A percentile compares a stretch with the other conserved stretches of the same genome.
Conservation (phyloP, 2,888 invertebrate genomes). For the Aporophyla nigra region DNA sequence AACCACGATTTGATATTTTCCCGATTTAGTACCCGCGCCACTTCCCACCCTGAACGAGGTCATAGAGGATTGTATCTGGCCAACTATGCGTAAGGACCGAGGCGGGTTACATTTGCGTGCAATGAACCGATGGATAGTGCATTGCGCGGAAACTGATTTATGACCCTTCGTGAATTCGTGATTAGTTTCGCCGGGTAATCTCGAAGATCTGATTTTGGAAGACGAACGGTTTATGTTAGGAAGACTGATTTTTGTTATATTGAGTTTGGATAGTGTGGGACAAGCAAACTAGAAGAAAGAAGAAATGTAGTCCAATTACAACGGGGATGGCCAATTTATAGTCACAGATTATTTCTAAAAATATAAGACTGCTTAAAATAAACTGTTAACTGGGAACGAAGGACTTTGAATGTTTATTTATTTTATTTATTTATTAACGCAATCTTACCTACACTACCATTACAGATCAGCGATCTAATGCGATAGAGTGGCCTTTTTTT, state of each 20-base stretch:
- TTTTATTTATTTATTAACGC: too few relatives aligned
- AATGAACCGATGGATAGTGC: conserved; percentile 66
- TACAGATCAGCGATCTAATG: too few relatives aligned
- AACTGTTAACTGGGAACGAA: too few relatives aligned
- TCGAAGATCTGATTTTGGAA: conserved; percentile 36
- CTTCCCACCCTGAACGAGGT: background rate
- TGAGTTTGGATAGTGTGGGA: background rate
- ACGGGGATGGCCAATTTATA: background rate
- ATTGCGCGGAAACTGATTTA: conserved; percentile 65
- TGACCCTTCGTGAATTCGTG: conserved; percentile 39
- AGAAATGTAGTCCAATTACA: background rate
- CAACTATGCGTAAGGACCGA: conserved; percentile 66
- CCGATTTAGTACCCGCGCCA: background rate
- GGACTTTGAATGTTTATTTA: too few relatives aligned
- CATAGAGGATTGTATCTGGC: conserved; percentile 34
- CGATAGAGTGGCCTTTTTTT: too few relatives aligned
- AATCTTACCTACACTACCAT: too few relatives aligned
- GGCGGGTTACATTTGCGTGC: conserved; percentile 62
- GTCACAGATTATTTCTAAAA: background rate
- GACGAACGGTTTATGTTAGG: background rate
- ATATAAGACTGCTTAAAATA: background rate
- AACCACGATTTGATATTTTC: background rate
- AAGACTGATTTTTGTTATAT: background rate
- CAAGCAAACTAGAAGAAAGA: background rate
- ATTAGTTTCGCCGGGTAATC: conserved; percentile 48